Percentiles rank a stretch among this genome's conserved stretches.
Conservation (phyloP, 2,797 vertebrate genomes). For the Premnoplex brunnescens region DNA sequence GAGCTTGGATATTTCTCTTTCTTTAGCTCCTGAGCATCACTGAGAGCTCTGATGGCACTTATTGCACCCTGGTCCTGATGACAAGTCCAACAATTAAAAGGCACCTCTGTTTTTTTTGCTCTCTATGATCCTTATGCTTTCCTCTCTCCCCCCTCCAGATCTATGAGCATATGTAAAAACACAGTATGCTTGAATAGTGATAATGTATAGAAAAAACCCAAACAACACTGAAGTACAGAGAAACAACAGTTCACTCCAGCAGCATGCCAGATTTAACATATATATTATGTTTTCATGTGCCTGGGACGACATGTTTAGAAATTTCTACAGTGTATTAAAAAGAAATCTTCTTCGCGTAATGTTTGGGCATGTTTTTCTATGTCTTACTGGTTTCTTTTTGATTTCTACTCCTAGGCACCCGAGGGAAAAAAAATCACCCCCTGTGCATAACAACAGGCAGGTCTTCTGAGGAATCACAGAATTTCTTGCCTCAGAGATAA, state of each 20-base stretch:
- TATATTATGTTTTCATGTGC: not conserved
- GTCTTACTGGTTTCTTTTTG: constrained; percentile 47
- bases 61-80: not conserved
- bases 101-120: not conserved
- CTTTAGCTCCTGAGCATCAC: not conserved
- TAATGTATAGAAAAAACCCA: not conserved
- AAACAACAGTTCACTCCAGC: not conserved
- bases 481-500: not conserved
- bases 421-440: constrained; percentile 17
- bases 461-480: not conserved
- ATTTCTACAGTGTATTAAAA: constrained; percentile 17
- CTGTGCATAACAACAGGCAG: not conserved
- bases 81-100: not conserved
- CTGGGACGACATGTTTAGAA: not conserved
- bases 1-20: not conserved
- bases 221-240: not conserved
- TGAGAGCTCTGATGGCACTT: not conserved
- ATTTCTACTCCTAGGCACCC: constrained; percentile 65
- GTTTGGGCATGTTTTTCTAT: constrained; percentile 59
- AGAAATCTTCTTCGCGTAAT: not conserved
- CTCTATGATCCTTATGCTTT: not conserved
- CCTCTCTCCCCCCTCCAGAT: not conserved
- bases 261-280: not conserved
- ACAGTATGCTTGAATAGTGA: not conserved
- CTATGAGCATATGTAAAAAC: not conserved